Evolutionary conservation across 2,797 vertebrate genomes (phyloP).

Genomic region (Falco cherrug): DNA sequence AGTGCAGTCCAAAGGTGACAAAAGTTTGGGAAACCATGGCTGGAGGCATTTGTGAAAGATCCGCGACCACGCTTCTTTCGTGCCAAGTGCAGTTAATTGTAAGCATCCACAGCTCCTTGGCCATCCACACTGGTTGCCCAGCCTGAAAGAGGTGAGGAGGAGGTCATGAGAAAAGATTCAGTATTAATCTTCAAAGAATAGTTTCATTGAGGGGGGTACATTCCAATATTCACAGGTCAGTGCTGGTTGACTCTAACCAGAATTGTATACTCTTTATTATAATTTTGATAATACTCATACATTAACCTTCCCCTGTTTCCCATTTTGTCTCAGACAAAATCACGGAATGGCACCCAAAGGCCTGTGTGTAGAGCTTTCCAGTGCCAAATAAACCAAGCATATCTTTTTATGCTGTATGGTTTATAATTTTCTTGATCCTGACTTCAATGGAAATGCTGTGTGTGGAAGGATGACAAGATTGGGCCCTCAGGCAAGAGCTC

Average conservation of each 20-base stretch:
- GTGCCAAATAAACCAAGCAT: slow-evolving; percentile 57
- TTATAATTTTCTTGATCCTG: slow-evolving; percentile 72
- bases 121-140: background rate
- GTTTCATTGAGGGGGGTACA: background rate
- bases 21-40: background rate
- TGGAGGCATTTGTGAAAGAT: background rate
- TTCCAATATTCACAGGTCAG: background rate
- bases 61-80: background rate
- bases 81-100: background rate
- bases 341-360: slow-evolving; percentile 29
- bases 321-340: slow-evolving; percentile 7
- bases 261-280: background rate
- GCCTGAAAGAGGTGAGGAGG: background rate
- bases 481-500: slow-evolving; percentile 62
- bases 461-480: slow-evolving; percentile 72
- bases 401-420: slow-evolving; percentile 61
- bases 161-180: background rate
- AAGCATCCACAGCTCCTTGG: background rate
- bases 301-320: background rate
- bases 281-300: background rate
- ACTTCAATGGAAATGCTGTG: slow-evolving; percentile 70
- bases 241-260: background rate
- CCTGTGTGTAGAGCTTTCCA: background rate
- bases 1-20: background rate
- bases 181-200: background rate